Conservation (phyloP, 2,797 vertebrate genomes). For the Heteromormyrus szaboi region DNA sequence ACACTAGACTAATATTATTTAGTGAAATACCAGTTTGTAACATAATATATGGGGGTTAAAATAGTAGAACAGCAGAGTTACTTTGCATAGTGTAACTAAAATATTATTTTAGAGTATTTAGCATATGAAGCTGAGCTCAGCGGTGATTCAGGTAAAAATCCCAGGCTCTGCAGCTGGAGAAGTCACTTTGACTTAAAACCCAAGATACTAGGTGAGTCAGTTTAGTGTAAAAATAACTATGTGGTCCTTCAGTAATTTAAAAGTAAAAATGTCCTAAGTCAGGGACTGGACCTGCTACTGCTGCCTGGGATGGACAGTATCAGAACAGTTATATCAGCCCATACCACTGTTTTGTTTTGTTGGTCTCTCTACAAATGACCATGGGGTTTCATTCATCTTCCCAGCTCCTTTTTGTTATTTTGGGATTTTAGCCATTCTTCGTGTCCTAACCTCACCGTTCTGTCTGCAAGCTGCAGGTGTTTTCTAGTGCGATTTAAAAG, state of each 20-base stretch:
- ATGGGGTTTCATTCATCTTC: background rate
- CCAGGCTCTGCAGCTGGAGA: background rate
- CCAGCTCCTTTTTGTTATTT: constrained; percentile 25
- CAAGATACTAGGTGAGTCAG: background rate
- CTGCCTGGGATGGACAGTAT: background rate
- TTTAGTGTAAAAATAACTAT: background rate
- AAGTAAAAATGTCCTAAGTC: background rate
- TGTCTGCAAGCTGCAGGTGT: constrained; percentile 34
- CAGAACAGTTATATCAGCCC: background rate
- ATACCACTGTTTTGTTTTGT: background rate
- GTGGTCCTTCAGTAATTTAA: background rate
- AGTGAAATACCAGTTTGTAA: background rate
- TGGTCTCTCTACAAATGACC: constrained; percentile 6
- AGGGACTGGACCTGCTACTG: background rate
- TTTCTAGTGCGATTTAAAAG: constrained; percentile 36
- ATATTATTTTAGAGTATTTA: background rate
- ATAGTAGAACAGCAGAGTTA: background rate
- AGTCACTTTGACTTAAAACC: background rate
- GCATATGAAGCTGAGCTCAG: background rate
- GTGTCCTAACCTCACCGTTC: constrained; percentile 21
- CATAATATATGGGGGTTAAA: background rate
- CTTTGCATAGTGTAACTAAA: background rate
- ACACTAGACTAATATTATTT: background rate
- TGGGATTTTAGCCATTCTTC: constrained; percentile 20
- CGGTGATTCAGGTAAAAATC: background rate